phyloP scores from a whole-genome alignment of 2,113 vertebrate genomes.

The Chascanopsetta lugubris region DNA sequence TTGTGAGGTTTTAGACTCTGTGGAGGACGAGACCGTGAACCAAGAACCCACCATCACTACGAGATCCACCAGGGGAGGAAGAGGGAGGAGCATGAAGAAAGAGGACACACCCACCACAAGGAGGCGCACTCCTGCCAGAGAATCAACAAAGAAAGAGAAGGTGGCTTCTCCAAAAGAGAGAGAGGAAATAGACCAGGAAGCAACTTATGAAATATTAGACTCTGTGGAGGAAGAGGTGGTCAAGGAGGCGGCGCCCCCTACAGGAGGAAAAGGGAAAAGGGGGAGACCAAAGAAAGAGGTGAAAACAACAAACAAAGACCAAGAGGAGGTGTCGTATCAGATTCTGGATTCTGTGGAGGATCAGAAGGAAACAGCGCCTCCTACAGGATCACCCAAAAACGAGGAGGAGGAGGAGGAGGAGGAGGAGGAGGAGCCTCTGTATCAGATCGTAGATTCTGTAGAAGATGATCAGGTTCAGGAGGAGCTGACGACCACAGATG shows the following conservation, averaged over 20 bases:
- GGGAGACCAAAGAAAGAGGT: not conserved
- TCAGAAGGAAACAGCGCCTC: too few relatives aligned
- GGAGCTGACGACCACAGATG: not conserved
- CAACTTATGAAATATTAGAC: slow-evolving; percentile 18
- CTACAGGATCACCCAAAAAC: not conserved
- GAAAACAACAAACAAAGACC: not conserved
- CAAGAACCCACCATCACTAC: not conserved
- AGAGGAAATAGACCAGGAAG: slow-evolving; percentile 24
- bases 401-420: not conserved
- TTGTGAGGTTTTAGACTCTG: slow-evolving; percentile 51
- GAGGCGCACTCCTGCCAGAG: slow-evolving; percentile 31
- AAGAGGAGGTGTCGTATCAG: too few relatives aligned
- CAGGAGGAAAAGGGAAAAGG: not conserved
- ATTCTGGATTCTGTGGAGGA: too few relatives aligned
- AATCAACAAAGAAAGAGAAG: slow-evolving; percentile 2
- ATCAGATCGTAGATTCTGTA: slow-evolving; percentile 53
- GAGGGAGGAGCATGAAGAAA: not conserved
- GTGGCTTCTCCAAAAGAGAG: not conserved
- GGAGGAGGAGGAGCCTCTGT: not conserved
- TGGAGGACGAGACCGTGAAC: slow-evolving; percentile 21
- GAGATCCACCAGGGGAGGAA: slow-evolving; percentile 45
- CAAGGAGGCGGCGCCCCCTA: not conserved
- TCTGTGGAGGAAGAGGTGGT: slow-evolving; percentile 22
- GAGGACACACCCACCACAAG: slow-evolving; percentile 13
- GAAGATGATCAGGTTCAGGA: slow-evolving; percentile 48